Evolutionary conservation across 2,113 vertebrate genomes (phyloP).

Genomic region (Elanus axillaris): DNA sequence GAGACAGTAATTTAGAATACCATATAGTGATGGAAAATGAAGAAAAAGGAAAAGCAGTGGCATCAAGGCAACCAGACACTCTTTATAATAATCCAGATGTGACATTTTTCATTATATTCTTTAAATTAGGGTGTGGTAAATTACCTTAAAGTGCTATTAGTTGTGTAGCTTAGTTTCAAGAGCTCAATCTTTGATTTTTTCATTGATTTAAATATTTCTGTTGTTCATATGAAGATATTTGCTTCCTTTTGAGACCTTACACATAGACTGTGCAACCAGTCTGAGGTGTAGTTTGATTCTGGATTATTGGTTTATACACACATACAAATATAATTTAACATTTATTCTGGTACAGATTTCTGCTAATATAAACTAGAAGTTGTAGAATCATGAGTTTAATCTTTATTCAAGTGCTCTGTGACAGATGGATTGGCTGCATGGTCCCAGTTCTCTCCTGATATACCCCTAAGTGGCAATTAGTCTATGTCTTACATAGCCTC

Average conservation of each 20-base stretch:
- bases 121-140: background rate
- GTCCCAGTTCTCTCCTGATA: background rate
- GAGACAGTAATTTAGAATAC: background rate
- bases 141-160: background rate
- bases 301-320: background rate
- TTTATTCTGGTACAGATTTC: background rate
- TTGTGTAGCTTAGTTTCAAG: background rate
- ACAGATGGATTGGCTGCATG: background rate
- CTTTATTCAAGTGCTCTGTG: background rate
- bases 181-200: background rate
- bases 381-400: background rate
- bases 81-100: background rate
- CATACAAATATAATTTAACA: background rate
- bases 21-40: background rate
- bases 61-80: background rate
- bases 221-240: background rate
- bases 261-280: background rate
- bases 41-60: background rate
- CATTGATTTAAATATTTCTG: background rate
- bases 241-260: background rate
- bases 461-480: conserved; percentile 1
- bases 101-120: background rate
- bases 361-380: background rate
- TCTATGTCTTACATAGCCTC: background rate
- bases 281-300: background rate